Evolutionary conservation across 53 echinoderm and acorn worm genomes (phyloP), one percentile per base, ranked within the genome.

Genomic region (Holothuria scabra): DNA sequence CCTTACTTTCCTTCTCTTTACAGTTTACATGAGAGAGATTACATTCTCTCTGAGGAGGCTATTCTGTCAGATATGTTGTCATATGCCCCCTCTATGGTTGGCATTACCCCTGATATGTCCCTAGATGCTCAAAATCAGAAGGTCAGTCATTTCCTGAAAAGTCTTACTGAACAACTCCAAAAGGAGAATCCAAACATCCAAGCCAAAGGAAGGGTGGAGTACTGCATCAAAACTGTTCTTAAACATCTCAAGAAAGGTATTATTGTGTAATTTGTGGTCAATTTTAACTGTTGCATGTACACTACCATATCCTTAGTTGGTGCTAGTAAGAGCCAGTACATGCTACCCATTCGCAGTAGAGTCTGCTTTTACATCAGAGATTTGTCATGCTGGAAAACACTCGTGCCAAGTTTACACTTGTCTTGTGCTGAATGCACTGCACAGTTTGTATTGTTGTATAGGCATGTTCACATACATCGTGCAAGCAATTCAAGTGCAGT

Each of bases 1-100:
- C 52, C 18, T 16, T 8, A 18, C 23, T 0, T 30, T 21, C 5
- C 30, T 25, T 14, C 28, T 64, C 64, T 66, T 87, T 65, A 11
- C 59, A 93, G 94, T 84, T 91, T 85, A 80, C 94, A 93, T 60
- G 67, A 83, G 22, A 83, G 89, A 56, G 91, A 93, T 38, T 93
- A 86, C 48, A 32, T 80, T 49, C 61, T 90, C 65, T 86, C 48
- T 5, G 80, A 83, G 30, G 68, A 89, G 28, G 91, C 88, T 25
- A 56, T 89, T 28, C 84, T 86, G 6, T 72, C 86, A 34, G 89
- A 92, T 80, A 44, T 92, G 26, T 69, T 89, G 21, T 89, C 92
- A 14, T 92, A 89, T 67, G 76, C 83, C 21, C 86, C 86, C 60
- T 59, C 60, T 56, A 60, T 83, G 12, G 81, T 72, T 46, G 37